Base-by-base conservation (phyloP, 2,888 invertebrate genomes). In the Teleogryllus oceanicus region DNA sequence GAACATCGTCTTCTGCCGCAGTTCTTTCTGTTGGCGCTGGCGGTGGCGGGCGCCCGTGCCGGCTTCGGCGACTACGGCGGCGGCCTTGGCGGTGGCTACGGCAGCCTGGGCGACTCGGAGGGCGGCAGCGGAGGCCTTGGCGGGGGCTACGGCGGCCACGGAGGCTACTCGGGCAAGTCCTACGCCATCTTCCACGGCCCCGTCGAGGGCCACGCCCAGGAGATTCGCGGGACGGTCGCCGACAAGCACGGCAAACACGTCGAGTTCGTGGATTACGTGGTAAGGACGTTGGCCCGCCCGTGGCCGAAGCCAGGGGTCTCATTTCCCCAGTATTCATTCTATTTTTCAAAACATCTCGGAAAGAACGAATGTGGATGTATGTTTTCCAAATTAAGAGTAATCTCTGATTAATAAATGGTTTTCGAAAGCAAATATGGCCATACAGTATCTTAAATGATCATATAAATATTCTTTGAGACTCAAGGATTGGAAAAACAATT, bases 241-340 rank as follows among this genome's bases (percentile, higher is more conserved):
- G 62, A 62, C 62, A 62, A 62, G 62, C 62, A 62, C 13, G 62
- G 62, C 62, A 62, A 62, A n/a, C 62, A 62, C n/a, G 62, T 62
- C 16, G 62, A 62, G 62, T 62, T 62, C n/a, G 62, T 62, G 16
- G 62, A 62, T n/a, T 62, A 62, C 62, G n/a, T 62, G 13, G 62
- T 62, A 62, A 62, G 62, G 1, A 37, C 37, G 37, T 21, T 21
- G 21, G 21, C 37, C 37, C 5, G 37, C 37, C 37, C 37, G 37
- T 37, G 37, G 37, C 37, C 10, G 37, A 8, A 37, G 37, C 37
- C 10, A 37, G 37, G 8, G 37, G 8, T 8, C 37, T 37, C 8
- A 37, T 37, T 37, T 37, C 37, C 37, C 8, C 37, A 37, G 8
- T 8, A 37, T 37, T 37, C 4, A 37, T 37, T 37, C 4, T 37